Conservation (phyloP, 2,113 vertebrate species). For the Galemys pyrenaicus region DNA sequence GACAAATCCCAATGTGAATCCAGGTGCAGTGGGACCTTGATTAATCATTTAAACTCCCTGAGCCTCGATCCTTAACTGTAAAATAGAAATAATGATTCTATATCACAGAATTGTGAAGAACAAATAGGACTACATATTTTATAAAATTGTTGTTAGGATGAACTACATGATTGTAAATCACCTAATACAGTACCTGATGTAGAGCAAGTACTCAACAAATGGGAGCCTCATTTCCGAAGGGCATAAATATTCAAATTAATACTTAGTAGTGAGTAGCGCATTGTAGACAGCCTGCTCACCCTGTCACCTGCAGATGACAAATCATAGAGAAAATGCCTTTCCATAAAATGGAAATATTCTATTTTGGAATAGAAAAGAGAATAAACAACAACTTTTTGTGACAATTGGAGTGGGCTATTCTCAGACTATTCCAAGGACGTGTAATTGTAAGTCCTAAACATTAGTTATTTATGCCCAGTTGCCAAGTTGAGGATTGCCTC, state of each 20-base stretch:
- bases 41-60: background rate
- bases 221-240: background rate
- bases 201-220: background rate
- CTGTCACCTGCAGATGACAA: background rate
- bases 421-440: conserved; percentile 30
- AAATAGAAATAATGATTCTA: background rate
- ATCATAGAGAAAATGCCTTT: background rate
- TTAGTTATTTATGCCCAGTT: conserved; percentile 37
- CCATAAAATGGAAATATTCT: background rate
- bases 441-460: conserved; percentile 29
- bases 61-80: background rate
- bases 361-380: conserved; percentile 40
- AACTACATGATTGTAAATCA: background rate
- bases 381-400: conserved; percentile 32
- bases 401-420: background rate
- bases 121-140: background rate
- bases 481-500: background rate
- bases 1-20: background rate
- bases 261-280: background rate
- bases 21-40: background rate
- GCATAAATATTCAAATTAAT: background rate
- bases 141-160: background rate
- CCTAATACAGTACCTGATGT: background rate
- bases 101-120: background rate
- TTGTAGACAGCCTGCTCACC: background rate